Base-by-base conservation (phyloP, 2,888 invertebrate species). In the Creontiades dilutus region DNA sequence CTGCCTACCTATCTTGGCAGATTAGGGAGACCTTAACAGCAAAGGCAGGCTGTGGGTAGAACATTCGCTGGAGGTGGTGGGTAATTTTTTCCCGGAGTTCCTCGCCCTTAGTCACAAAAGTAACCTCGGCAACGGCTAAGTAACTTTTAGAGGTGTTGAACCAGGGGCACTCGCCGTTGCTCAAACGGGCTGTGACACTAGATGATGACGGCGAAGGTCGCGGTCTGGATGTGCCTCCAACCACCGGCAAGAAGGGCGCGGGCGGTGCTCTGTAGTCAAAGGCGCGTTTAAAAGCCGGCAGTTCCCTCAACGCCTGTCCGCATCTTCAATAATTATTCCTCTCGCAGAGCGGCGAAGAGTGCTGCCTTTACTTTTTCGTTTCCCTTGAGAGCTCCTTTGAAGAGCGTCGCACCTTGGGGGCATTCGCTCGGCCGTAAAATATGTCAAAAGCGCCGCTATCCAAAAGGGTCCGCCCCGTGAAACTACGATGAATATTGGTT, bases 341-440 rank as follows among this genome's bases (percentile, higher is more conserved):
- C 76, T 28, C 5, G 76, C n/a, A 76, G 46, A 76, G 76, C 27
- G 76, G 37, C 11, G 46, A 46, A 28, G 76, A 76, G 76, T 28
- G 76, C 61, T 19, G 61, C 76, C 27, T 28, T 27, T 28, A 46
- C 13, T 76, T 76, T 76, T 76, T 76, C 61, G 61, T 61, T 61
- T 76, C 37, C 76, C 76, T 28, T 76, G 61, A 61, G n/a, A 61
- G 19, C 61, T 76, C 76, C 76, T 76, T 76, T 76, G 76, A 76
- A 76, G 76, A 13, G 12, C 28, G 76, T 28, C 16, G 37, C 76
- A 76, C 76, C 76, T 76, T 76, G 76, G 76, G 76, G 28, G 76
- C 76, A 76, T 76, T 76, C 27, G 76, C 76, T 76, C 76, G 76
- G 16, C 76, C 76, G 76, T 23, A 76, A 76, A 76, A 76, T 76